Percentiles rank a stretch among this genome's conserved stretches.
Conservation (phyloP, 2,113 vertebrate species). For the Trichechus manatus region DNA sequence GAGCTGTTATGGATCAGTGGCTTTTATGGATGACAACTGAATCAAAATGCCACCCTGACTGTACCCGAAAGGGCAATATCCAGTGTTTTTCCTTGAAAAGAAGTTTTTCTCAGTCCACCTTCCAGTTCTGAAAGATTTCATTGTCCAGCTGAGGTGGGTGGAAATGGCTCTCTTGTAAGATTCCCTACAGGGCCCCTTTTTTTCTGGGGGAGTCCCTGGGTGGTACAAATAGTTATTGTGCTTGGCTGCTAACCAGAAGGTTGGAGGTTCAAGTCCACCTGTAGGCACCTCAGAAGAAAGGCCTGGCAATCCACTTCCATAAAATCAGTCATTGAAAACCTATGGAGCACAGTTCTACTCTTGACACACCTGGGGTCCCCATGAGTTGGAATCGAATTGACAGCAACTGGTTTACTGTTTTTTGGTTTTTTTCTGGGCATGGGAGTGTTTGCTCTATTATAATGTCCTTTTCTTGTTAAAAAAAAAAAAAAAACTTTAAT, state of each 20-base stretch:
- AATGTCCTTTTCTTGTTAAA: not conserved
- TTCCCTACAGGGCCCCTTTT: no score
- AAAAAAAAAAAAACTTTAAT: no score
- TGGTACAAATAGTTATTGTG: no score
- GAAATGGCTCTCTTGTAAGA: not conserved
- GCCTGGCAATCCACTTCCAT: no score
- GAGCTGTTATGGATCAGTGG: not conserved
- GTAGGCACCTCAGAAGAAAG: no score
- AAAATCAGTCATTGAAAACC: no score
- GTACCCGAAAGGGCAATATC: not conserved
- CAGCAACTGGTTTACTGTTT: not conserved
- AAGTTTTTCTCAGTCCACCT: not conserved
- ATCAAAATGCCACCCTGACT: not conserved
- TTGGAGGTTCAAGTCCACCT: no score
- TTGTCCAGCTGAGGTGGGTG: not conserved
- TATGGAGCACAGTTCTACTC: no score
- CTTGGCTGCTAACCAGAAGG: no score
- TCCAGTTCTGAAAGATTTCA: not conserved
- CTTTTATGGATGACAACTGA: not conserved
- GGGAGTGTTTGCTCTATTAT: not conserved
- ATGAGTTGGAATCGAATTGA: no score
- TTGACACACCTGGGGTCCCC: no score
- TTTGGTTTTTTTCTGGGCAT: not conserved
- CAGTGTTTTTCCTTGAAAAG: not conserved
- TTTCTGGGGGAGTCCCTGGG: no score